Conservation (phyloP, 1,140 invertebrate genomes). For the Galleria mellonella region DNA sequence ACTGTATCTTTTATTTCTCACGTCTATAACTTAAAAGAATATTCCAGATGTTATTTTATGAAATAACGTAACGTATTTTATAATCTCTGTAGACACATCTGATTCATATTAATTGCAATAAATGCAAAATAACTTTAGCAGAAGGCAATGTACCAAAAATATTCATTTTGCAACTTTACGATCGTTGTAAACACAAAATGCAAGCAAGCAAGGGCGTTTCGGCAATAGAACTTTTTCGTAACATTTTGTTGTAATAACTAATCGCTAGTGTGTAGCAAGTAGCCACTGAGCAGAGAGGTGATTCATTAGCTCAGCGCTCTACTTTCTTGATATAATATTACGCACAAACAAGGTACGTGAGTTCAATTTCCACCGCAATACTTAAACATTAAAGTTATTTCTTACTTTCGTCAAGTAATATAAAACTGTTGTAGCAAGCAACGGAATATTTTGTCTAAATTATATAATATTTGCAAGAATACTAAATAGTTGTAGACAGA, state of each 20-base stretch:
- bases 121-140: neutral
- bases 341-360: neutral
- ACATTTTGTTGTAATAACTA: slow-evolving; percentile 11
- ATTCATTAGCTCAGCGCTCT: slow-evolving; percentile 7
- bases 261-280: slow-evolving; percentile 8
- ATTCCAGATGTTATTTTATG: too few species aligned
- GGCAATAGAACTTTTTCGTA: slow-evolving; percentile 9
- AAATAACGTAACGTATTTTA: too few species aligned
- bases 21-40: too few species aligned
- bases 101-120: too few species aligned
- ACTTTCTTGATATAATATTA: slow-evolving; percentile 8
- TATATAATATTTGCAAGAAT: too few species aligned
- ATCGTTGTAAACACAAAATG: slow-evolving; percentile 2
- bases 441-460: too few species aligned
- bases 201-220: slow-evolving; percentile 9
- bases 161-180: slow-evolving; percentile 5
- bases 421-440: too few species aligned
- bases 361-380: neutral
- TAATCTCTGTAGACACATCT: too few species aligned
- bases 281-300: slow-evolving; percentile 1
- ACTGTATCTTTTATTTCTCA: too few species aligned
- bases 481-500: too few species aligned
- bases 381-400: neutral
- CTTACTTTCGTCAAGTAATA: neutral
- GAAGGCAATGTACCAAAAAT: neutral